Evolutionary conservation across 2,113 vertebrate species (phyloP), one percentile per base, ranked within the genome.

Genomic region (Rhabdornis inornatus): DNA sequence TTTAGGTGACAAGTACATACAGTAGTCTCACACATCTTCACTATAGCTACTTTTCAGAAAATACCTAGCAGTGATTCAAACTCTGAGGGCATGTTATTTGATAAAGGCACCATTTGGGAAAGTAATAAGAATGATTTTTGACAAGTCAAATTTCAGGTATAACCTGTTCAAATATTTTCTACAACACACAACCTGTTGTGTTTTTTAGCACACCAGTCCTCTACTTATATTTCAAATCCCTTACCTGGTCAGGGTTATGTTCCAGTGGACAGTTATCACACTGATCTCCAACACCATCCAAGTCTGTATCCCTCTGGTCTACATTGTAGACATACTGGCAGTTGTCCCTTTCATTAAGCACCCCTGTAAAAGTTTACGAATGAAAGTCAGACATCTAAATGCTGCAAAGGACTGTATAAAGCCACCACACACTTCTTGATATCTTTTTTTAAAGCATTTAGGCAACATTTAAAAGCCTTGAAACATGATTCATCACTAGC

Each of bases 251-350:
- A 84, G 99, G 99, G 95, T 99, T 99, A 97, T 99, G 99, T 96
- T 99, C 99, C 92, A 99, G 95, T 56, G 99, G 99, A 88, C 99
- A 99, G 97, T 99, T 99, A 96, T 99, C 99, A 95, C 99, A 99
- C 66, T 99, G 99, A 97, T 99, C 99, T 96, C 99, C 99, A 87
- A 99, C 99, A 21, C 99, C 99, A 65, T 99, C 99, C 91, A 98
- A 97, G 78, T 99, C 99, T 15, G 98, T 99, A 84, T 99, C 99
- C 86, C 97, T 99, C 98, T 99, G 99, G 96, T 99, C 99, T 96
- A 99, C 98, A 3, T 99, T 99, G 97, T 99, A 99, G 65, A 99
- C 99, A 63, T 99, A 99, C 2, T 99, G 99, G 94, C 99, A 99
- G 85, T 99, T 99, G 96, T 99, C 99, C 44, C 96, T 97, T 97